Conservation (phyloP, 2,888 invertebrate genomes). For the Drosophila anomalipes region DNA sequence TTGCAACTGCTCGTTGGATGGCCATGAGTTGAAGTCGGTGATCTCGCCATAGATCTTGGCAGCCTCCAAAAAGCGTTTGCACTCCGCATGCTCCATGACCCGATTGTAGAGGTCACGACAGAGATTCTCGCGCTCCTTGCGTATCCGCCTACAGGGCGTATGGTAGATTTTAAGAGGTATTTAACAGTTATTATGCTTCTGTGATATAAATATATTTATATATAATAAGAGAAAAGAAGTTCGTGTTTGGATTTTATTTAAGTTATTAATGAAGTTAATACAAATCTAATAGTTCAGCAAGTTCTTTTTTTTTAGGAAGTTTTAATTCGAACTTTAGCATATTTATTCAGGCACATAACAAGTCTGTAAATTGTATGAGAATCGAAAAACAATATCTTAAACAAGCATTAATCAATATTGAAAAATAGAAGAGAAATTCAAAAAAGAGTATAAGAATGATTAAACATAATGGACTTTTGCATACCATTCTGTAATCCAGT, state of each 20-base stretch:
- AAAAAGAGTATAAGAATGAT: not conserved
- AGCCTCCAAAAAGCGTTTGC: slow-evolving; percentile 87
- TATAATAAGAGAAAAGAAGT: not conserved
- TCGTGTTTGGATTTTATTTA: accelerated
- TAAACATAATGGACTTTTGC: slow-evolving; percentile 64
- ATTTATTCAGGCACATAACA: not conserved
- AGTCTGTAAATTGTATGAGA: not conserved
- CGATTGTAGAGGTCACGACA: slow-evolving; percentile 89
- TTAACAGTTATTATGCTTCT: not conserved
- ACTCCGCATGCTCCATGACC: slow-evolving; percentile 87
- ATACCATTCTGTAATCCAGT: slow-evolving; percentile 92
- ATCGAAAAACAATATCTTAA: slow-evolving; percentile 46
- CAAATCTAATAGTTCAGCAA: not conserved
- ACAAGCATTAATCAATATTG: not conserved
- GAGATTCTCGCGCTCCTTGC: slow-evolving; percentile 90
- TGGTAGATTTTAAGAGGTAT: not conserved
- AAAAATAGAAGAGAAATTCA: not conserved
- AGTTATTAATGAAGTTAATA: not conserved
- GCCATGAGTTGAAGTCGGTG: slow-evolving; percentile 84
- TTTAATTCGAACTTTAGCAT: not conserved
- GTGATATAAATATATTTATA: not conserved
- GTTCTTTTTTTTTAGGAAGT: not conserved
- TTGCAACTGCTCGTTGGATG: slow-evolving; percentile 76
- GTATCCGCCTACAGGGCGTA: slow-evolving; percentile 88
- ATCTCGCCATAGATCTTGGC: slow-evolving; percentile 84